Base-by-base conservation (phyloP, 2,888 invertebrate species). In the Calliopum simillimum region DNA sequence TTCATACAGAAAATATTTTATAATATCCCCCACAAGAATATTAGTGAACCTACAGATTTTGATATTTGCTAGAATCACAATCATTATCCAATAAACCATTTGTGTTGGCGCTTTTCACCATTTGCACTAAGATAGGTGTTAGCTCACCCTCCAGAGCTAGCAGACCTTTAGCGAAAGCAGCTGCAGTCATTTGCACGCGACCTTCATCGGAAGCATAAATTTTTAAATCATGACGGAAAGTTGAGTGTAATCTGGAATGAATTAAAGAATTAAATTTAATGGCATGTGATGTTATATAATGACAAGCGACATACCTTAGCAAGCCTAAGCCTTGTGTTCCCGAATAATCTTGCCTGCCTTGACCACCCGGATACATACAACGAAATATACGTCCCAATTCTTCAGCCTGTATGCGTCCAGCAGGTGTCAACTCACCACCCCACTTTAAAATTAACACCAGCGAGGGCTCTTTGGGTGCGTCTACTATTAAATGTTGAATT, bases 201-300 rank as follows among this genome's bases (percentile, higher is more conserved):
- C 99, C 99, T 86, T 99, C 99, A 86, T 99, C 99, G 0, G 98
- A 98, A 1, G 99, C 99, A 87, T 99, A 99, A 79, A 99, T 99
- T 89, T 99, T 99, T 72, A 99, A 89, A 86, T 99, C 99, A 86
- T 99, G 99, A 0, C 99, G 93, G 87, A 97, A 99, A 0, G 99
- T 99, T 11, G 98, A 98, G 87, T 99, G 99, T 1, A 99, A 89
- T 1, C 90, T 89, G 1, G 1, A 65, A 71, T 51, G 16, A 44
- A 14, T 12, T 6, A 6, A 56, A n/a, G 33, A 33, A 33, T 33
- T 33, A 33, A 33, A 21, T 56, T 33, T 1, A 5, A 3, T 13
- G 33, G 25, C 16, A 53, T 23, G 6, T 16, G 19, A 12, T 6
- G 19, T 14, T 41, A 33, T 43, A 6, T 21, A 33, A 13, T 23